Base-by-base conservation (phyloP, 1,140 invertebrate genomes). In the Mizuhopecten yessoensis region DNA sequence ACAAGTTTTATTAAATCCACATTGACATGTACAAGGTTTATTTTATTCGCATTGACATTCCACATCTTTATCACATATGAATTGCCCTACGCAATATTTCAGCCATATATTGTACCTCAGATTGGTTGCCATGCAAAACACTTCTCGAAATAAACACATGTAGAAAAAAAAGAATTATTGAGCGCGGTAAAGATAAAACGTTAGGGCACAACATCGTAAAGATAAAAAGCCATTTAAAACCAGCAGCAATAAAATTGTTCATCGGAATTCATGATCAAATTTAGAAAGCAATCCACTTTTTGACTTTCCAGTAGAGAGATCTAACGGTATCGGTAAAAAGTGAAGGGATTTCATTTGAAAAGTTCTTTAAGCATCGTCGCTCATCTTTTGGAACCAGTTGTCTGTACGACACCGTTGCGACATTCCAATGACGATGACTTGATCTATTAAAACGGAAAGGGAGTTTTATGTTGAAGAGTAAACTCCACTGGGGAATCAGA, bases 121-220 rank as follows among this genome's bases (percentile, higher is more conserved):
- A 39, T 13, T 39, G 36, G 36, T 39, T 39, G 13, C 36, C 5
- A 39, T 39, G 36, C 13, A 39, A 39, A 39, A 39, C 36, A 39
- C 36, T 39, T 39, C 36, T 39, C 9, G 1, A 45, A 13, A 45
- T 9, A 75, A 75, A 75, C 1, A n/a, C 57, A n/a, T 5, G n/a
- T 49, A 15, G 45, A 49, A 49, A 75, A 75, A 39, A 39, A 39
- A 39, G 36, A 39, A 17, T 75, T 75, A 75, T 75, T 75, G 57
- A n/a, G n/a, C n/a, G 57, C n/a, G n/a, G 57, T 75, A 17, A 75
- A 75, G 57, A 75, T 75, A 75, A 75, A 75, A 75, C 57, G n/a
- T 29, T 29, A 75, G 57, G n/a, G n/a, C n/a, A 75, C 3, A 75
- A 75, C 23, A 75, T 5, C n/a, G 17, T n/a, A n/a, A 17, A 75